phyloP scores from a whole-genome alignment of 1,140 invertebrate genomes.

The Scaptomyza graminum region DNA sequence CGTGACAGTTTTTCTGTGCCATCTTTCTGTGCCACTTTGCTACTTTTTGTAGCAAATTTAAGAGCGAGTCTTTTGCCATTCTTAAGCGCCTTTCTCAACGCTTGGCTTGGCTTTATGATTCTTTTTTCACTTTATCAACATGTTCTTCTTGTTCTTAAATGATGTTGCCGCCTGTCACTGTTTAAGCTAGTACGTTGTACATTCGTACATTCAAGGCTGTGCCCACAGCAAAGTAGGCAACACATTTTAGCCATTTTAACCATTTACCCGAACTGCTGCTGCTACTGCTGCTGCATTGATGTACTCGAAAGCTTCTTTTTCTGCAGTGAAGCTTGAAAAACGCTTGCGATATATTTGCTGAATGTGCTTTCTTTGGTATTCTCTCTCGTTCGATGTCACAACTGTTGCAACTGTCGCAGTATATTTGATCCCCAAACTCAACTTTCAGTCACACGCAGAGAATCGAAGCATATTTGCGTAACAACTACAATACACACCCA shows the following conservation, averaged over 20 bases:
- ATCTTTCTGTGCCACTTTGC: not conserved
- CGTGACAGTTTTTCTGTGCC: too few species aligned
- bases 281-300: too few species aligned
- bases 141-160: too few species aligned
- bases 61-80: too few species aligned
- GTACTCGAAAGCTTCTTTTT: too few species aligned
- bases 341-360: not conserved
- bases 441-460: too few species aligned
- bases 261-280: not conserved
- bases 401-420: slow-evolving; percentile 9
- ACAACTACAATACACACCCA: not conserved
- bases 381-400: not conserved
- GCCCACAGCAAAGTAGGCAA: slow-evolving; percentile 16
- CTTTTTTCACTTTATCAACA: not conserved
- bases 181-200: not conserved
- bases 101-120: not conserved
- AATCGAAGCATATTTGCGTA: slow-evolving; percentile 17
- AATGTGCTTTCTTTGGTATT: not conserved
- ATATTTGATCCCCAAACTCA: slow-evolving; percentile 10
- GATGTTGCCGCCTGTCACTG: too few species aligned
- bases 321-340: too few species aligned
- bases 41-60: not conserved
- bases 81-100: not conserved
- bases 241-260: not conserved
- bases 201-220: not conserved